Percentiles rank a stretch among this genome's conserved stretches.
These are phyloP conservation scores for Anarhynchus alexandrinus DNA, from an alignment of 2,113 vertebrate species.

Conservation along the genomic window DNA sequence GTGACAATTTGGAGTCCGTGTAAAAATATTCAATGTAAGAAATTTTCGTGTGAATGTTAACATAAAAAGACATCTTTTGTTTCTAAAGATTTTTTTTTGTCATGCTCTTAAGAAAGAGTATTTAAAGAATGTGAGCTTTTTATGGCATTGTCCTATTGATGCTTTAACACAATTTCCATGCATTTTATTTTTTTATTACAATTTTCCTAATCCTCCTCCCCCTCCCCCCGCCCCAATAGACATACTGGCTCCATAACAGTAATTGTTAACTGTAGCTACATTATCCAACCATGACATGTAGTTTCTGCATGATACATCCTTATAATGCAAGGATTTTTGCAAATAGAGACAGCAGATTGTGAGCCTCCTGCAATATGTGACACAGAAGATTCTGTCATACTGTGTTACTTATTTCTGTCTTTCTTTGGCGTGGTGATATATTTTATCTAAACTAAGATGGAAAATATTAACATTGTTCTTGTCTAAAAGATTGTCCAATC, in stretches of 20 bases:
- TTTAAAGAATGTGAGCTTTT: background rate
- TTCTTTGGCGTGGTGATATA: background rate
- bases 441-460: background rate
- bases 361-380: background rate
- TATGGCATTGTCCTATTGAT: background rate
- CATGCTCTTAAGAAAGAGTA: background rate
- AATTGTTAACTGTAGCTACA: background rate
- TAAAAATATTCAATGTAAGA: background rate
- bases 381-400: background rate
- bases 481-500: background rate
- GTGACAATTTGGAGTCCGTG: background rate
- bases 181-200: background rate
- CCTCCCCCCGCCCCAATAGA: fast-evolving
- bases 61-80: background rate
- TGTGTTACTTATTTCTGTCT: background rate
- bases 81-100: background rate
- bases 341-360: background rate
- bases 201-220: background rate
- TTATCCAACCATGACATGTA: background rate
- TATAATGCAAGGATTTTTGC: background rate
- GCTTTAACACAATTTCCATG: background rate
- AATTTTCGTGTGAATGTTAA: background rate
- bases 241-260: background rate
- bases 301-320: background rate
- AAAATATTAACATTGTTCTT: background rate